Evolutionary conservation across 2,888 invertebrate genomes (phyloP), one percentile per base, ranked within the genome.

Genomic region (Hemicrepidius hirtus): DNA sequence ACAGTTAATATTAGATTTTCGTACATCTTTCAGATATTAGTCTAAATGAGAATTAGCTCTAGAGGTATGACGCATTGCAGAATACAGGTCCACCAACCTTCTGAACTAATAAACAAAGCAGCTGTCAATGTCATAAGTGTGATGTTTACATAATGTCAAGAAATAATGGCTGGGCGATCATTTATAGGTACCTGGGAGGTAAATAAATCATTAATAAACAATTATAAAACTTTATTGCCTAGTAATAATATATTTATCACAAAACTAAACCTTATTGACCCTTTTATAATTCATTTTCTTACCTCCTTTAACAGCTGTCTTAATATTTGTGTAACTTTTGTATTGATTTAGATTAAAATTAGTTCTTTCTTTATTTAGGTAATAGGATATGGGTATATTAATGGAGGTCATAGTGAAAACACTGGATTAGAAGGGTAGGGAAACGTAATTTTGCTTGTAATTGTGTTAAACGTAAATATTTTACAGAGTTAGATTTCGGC

Each of bases 131-230:
- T 57, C 32, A 41, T 13, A 60, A 37, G 60, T 60, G 40, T 3
- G 37, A 18, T 50, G 50, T 57, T 28, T 49, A 28, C 62, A 68
- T 63, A 68, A 68, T 68, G 68, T 68, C 68, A 68, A 63, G 62
- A 21, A 41, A 68, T 20, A 49, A 86, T 86, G 86, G 85, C 86
- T 79, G 87, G 85, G 75, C 87, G 87, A 80, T 86, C 86, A 66
- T 89, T 89, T 82, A 83, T 87, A 75, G 89, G 89, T 77, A 88
- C 87, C 77, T 90, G 90, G 90, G 89, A 89, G 88, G 90, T 89
- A 83, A 83, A 81, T 53, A 28, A 53, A 53, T 10, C 9, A 18
- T 9, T 53, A 53, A 53, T 53, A 28, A 13, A 13, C n/a, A 9
- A 24, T 28, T 28, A 28, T 53, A 53, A 21, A 20, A 20, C 12